Evolutionary conservation across 2,888 invertebrate genomes (phyloP).

Genomic region (Netelia fuscicornis): DNA sequence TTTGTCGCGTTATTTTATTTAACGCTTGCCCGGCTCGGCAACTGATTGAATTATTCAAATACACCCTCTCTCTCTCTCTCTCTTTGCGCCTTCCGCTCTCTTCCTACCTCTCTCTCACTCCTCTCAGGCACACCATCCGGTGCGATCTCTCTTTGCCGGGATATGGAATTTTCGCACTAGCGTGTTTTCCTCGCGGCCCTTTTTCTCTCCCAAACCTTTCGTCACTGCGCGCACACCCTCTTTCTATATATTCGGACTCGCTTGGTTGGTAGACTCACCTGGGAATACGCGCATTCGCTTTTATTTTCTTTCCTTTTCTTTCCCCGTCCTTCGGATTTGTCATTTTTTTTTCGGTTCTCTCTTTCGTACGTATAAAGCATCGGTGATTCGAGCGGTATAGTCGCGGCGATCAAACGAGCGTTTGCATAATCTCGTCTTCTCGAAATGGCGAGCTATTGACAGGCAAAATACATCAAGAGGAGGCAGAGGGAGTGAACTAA

Average conservation of each 20-base stretch:
- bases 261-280: conserved; percentile 28
- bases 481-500: not conserved
- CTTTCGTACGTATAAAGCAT: conserved; percentile 39
- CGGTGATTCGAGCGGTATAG: conserved; percentile 33
- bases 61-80: conserved; percentile 66
- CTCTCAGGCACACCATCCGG: conserved; percentile 30
- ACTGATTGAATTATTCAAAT: conserved; percentile 81
- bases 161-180: conserved; percentile 60
- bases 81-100: conserved; percentile 8
- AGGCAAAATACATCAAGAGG: conserved; percentile 8
- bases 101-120: conserved; percentile 64
- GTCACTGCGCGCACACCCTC: conserved; percentile 11
- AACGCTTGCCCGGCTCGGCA: conserved; percentile 75
- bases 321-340: conserved; percentile 29
- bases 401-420: conserved; percentile 19
- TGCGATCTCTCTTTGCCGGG: conserved; percentile 36
- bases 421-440: conserved; percentile 57
- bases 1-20: conserved; percentile 80
- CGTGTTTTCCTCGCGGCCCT: conserved; percentile 66
- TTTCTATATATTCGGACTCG: conserved; percentile 9
- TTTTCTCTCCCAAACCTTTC: conserved; percentile 45
- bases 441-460: not conserved
- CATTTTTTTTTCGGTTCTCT: conserved; percentile 21
- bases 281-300: conserved; percentile 45
- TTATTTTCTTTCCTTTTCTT: conserved; percentile 36